Conservation (phyloP, 1,140 invertebrate genomes). For the Bombus terrestris region DNA sequence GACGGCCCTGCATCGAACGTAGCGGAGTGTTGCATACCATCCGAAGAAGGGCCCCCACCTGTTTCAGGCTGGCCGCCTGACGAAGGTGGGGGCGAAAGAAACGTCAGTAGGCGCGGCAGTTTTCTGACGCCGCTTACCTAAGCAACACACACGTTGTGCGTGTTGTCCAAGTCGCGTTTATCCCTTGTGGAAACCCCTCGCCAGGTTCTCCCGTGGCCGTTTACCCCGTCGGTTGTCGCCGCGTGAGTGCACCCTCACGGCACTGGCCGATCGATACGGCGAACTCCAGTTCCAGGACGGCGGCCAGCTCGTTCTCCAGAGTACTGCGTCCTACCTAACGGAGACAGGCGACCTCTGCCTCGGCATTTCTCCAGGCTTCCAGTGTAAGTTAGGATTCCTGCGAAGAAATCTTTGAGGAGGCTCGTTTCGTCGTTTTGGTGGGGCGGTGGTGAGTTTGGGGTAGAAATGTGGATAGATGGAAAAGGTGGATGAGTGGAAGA, state of each 20-base stretch:
- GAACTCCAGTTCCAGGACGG: not conserved
- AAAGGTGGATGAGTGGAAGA: too few relatives aligned
- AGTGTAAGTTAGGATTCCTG: slow-evolving; percentile 12
- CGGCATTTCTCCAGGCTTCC: not conserved
- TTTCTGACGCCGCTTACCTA: slow-evolving; percentile 74
- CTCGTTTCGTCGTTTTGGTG: not conserved
- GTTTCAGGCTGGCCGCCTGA: slow-evolving; percentile 68
- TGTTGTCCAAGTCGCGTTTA: too few relatives aligned
- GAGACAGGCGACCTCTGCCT: slow-evolving; percentile 46
- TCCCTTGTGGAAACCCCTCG: slow-evolving; percentile 26
- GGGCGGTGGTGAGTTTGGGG: not conserved
- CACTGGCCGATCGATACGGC: slow-evolving; percentile 43
- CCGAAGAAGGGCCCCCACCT: slow-evolving; percentile 75
- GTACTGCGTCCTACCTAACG: slow-evolving; percentile 7
- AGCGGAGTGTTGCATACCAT: slow-evolving; percentile 69
- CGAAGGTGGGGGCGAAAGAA: slow-evolving; percentile 68
- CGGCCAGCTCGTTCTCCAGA: slow-evolving; percentile 32
- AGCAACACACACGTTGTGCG: slow-evolving; percentile 35
- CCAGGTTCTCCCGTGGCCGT: not conserved
- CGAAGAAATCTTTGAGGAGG: not conserved
- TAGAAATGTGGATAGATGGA: not conserved
- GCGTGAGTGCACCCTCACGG: not conserved
- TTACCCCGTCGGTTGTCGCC: slow-evolving; percentile 2
- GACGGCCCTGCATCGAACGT: slow-evolving; percentile 61
- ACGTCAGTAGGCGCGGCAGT: slow-evolving; percentile 78